Evolutionary conservation across 1,140 invertebrate genomes (phyloP).

Genomic region (Ctenoplectra terminalis): DNA sequence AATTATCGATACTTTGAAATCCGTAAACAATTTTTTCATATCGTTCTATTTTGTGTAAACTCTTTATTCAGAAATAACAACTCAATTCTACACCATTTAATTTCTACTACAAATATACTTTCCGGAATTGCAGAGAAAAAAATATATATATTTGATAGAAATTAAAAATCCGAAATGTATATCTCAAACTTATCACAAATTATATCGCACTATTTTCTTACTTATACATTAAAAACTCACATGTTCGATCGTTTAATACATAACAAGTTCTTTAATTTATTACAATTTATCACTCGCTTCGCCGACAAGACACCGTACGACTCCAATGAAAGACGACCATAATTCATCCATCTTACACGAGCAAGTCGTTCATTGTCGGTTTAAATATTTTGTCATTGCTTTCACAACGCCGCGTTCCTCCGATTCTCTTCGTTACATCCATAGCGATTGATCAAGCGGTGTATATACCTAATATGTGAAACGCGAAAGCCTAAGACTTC

Average conservation of each 20-base stretch:
- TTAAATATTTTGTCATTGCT: background rate
- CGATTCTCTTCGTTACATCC: background rate
- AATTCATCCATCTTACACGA: background rate
- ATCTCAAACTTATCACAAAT: background rate
- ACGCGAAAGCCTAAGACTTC: background rate
- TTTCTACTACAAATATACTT: too few relatives aligned
- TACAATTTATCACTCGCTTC: background rate
- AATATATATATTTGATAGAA: too few relatives aligned
- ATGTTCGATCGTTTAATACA: background rate
- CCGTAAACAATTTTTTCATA: too few relatives aligned
- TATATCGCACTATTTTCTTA: background rate
- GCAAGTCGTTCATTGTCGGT: background rate
- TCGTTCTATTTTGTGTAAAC: background rate
- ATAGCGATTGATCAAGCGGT: background rate
- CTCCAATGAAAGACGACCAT: background rate
- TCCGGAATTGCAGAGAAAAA: too few relatives aligned
- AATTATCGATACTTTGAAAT: too few relatives aligned
- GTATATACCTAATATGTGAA: background rate
- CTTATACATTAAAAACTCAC: background rate
- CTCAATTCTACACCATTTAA: too few relatives aligned
- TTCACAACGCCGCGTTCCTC: background rate
- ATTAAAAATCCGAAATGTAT: too few relatives aligned
- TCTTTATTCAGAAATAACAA: too few relatives aligned
- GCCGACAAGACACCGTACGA: background rate
- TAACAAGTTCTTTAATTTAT: background rate